A percentile compares a stretch with the other conserved stretches of the same genome.
Evolutionary conservation across 1,140 invertebrate genomes (phyloP).

Genomic region (Lanistes nyassanus): DNA sequence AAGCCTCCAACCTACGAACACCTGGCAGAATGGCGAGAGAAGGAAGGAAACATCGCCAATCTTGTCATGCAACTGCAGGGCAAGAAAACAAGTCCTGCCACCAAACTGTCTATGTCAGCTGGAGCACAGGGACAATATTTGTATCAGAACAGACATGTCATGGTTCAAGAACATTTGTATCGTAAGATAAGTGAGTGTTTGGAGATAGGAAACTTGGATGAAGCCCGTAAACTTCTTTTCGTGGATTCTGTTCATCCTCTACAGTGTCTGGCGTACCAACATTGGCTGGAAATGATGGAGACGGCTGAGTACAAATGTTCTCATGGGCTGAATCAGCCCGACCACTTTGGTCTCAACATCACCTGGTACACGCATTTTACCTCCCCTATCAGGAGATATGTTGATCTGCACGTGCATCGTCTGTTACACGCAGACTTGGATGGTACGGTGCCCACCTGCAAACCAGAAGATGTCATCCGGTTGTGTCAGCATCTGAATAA

Average conservation of each 20-base stretch:
- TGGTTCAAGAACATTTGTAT: conserved; percentile 27
- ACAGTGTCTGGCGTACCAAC: conserved; percentile 84
- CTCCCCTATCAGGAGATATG: conserved; percentile 89
- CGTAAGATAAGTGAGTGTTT: not conserved
- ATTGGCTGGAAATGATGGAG: conserved; percentile 35
- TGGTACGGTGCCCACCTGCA: not conserved
- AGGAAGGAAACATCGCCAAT: conserved; percentile 21
- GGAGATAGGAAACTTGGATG: conserved; percentile 79
- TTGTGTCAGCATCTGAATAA: conserved; percentile 21
- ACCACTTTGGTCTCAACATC: conserved; percentile 84
- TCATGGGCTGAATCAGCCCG: conserved; percentile 75
- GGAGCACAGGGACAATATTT: too few relatives aligned
- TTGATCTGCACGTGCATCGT: conserved; percentile 90
- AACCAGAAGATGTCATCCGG: conserved; percentile 1
- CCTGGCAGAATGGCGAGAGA: conserved; percentile 29
- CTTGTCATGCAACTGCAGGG: conserved; percentile 26
- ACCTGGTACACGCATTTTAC: conserved; percentile 93
- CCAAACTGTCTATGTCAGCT: not conserved
- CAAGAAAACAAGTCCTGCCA: conserved; percentile 1
- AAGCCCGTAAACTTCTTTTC: conserved; percentile 87
- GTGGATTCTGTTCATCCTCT: conserved; percentile 90
- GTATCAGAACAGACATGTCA: conserved; percentile 1
- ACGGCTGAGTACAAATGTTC: conserved; percentile 75
- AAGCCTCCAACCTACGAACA: conserved; percentile 30
- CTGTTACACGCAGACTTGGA: conserved; percentile 76